These are phyloP conservation scores for Meiosimyza decipiens DNA, from an alignment of 2,888 invertebrate genomes.

Conservation along the genomic window DNA sequence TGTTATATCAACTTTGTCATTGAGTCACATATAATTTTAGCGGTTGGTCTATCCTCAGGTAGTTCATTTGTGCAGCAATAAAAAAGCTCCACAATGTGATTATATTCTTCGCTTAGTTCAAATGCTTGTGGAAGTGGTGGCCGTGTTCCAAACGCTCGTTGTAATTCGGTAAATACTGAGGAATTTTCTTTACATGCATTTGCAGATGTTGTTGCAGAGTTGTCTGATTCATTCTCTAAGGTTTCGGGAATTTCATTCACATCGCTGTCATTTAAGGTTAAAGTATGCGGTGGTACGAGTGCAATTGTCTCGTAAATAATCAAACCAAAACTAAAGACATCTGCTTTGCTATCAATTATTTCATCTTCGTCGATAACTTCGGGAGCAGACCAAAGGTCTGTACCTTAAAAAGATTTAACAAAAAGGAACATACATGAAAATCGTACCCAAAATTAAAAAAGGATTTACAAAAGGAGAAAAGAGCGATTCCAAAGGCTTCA, in stretches of 20 bases:
- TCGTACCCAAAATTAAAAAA: too few relatives aligned
- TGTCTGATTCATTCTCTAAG: too few relatives aligned
- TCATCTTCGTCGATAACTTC: constrained; percentile 75
- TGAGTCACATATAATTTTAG: constrained; percentile 66
- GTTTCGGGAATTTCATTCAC: constrained; percentile 36
- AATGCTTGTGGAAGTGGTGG: constrained; percentile 76
- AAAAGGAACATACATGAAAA: not conserved
- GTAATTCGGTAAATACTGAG: constrained; percentile 33
- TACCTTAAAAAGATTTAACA: constrained; percentile 69
- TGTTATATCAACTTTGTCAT: constrained; percentile 27
- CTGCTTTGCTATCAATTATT: constrained; percentile 76
- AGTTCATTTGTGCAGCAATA: constrained; percentile 76
- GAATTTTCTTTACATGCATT: not conserved
- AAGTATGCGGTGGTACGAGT: constrained; percentile 75
- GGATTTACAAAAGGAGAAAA: too few relatives aligned
- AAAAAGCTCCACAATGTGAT: constrained; percentile 75
- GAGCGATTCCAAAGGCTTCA: too few relatives aligned
- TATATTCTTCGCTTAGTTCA: constrained; percentile 71
- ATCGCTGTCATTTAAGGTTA: constrained; percentile 54
- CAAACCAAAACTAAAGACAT: constrained; percentile 84
- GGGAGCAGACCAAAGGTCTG: constrained; percentile 82
- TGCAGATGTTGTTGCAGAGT: not conserved
- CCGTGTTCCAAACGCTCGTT: constrained; percentile 71
- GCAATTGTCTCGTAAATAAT: constrained; percentile 86
- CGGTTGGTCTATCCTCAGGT: constrained; percentile 72